Base-by-base conservation (phyloP, 2,113 vertebrate species). In the Labrus mixtus region DNA sequence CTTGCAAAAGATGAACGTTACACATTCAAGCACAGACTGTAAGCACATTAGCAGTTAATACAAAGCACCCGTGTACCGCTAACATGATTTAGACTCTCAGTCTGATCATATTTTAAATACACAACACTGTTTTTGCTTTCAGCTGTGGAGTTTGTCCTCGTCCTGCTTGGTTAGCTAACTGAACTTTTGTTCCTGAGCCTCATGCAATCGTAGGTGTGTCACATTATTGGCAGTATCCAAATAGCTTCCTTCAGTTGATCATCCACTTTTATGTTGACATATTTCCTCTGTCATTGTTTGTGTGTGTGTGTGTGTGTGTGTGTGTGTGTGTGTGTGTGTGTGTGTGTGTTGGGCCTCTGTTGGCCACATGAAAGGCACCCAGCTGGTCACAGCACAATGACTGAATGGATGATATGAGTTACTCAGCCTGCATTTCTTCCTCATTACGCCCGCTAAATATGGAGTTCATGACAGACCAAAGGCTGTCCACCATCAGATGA, bases 381-480 rank as follows among this genome's bases (percentile, higher is more conserved):
- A 57, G 3, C 51, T 70, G 73, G 70, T 68, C 61, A 46, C 1
- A 0, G 61, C 57, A 36, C 50, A 33, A 33, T 61, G 68, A 71
- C 59, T 20, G 36, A 80, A 37, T 15, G 81, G 76, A 77, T 61
- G 37, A 71, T 29, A 69, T 57, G 81, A 67, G 65, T 65, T 58
- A 22, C 67, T 69, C 68, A 84, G 29, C 15, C 56, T 60, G 55
- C 81, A 79, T 74, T 57, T 65, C 72, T 81, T 82, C 78, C 66
- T 82, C 70, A 80, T 81, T 67, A 64, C 51, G 0, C 17, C 4
- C 45, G 50, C 76, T 85, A 86, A 88, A 87, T 80, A 51, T 86
- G 85, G 78, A 71, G 20, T 60, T 65, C 20, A 75, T 67, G 55
- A 66, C 60, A 19, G 78, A 64, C n/a, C 51, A 37, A 41, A 70